Percentiles rank a stretch among this genome's conserved stretches.
Conservation (phyloP, 2,113 vertebrate genomes). For the Lutjanus erythropterus region DNA sequence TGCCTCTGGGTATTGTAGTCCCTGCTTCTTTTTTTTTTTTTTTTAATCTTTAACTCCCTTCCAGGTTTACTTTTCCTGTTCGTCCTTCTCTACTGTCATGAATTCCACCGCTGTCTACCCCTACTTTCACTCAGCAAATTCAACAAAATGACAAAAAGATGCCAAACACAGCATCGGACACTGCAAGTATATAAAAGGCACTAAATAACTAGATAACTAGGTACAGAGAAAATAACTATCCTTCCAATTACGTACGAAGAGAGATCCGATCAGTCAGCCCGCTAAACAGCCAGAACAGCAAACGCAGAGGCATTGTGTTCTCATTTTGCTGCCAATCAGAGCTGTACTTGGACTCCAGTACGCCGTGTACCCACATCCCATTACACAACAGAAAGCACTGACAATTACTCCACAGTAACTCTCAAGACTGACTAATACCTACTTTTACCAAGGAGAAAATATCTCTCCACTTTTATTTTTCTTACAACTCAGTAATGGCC, state of each 20-base stretch:
- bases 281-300: slow-evolving; percentile 65
- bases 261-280: slow-evolving; percentile 4
- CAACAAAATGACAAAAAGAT: slow-evolving; percentile 13
- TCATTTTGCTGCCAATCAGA: slow-evolving; percentile 64
- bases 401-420: slow-evolving; percentile 20
- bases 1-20: slow-evolving; percentile 24
- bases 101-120: not conserved
- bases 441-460: slow-evolving; percentile 32
- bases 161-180: not conserved
- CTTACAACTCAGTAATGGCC: slow-evolving; percentile 48
- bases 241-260: slow-evolving; percentile 1
- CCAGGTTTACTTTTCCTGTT: slow-evolving; percentile 10
- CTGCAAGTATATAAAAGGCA: too few relatives aligned
- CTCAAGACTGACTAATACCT: slow-evolving; percentile 12
- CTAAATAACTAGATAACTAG: not conserved
- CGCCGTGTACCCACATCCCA: slow-evolving; percentile 16
- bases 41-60: slow-evolving; percentile 9
- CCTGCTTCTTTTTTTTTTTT: not conserved
- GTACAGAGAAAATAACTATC: slow-evolving; percentile 4
- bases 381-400: slow-evolving; percentile 45
- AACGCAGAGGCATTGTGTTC: slow-evolving; percentile 29
- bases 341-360: slow-evolving; percentile 17
- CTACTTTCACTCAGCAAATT: not conserved
- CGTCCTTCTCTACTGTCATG: not conserved
- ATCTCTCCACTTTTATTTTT: slow-evolving; percentile 26